Evolutionary conservation across 2,888 invertebrate species (phyloP).

Genomic region (Flabesymbios commensalis): DNA sequence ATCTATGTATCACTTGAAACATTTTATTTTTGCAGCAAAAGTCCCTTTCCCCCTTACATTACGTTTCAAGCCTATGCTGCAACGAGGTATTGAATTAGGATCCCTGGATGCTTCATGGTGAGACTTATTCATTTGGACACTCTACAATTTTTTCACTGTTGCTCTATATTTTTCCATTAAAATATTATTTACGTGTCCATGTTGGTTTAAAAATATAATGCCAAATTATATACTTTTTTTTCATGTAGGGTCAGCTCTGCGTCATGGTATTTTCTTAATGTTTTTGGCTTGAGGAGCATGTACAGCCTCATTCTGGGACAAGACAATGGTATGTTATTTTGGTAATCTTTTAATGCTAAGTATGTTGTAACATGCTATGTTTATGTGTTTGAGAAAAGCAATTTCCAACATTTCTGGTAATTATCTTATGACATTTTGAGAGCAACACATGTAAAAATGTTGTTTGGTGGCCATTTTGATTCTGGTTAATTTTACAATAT

Average conservation of each 20-base stretch:
- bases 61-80: conserved; percentile 98
- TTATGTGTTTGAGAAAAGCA: too few species aligned
- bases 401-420: background rate
- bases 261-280: conserved; percentile 78
- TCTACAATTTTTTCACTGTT: too few species aligned
- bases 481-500: background rate
- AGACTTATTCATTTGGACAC: conserved; percentile 3
- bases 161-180: too few species aligned
- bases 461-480: too few species aligned
- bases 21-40: too few species aligned
- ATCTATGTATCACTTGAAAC: too few species aligned
- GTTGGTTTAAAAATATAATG: too few species aligned
- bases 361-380: too few species aligned
- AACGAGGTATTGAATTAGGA: conserved; percentile 92
- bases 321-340: conserved; percentile 80
- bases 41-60: conserved; percentile 98
- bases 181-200: too few species aligned
- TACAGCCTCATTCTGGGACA: conserved; percentile 96
- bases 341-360: too few species aligned
- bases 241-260: conserved; percentile 5
- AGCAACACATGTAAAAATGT: background rate
- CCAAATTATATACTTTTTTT: background rate
- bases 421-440: background rate
- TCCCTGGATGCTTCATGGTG: conserved; percentile 96
- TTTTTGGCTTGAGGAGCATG: conserved; percentile 96